A percentile compares a stretch with the other conserved stretches of the same genome.
phyloP scores from a whole-genome alignment of 1,140 invertebrate species.

The Neodiprion lecontei region DNA sequence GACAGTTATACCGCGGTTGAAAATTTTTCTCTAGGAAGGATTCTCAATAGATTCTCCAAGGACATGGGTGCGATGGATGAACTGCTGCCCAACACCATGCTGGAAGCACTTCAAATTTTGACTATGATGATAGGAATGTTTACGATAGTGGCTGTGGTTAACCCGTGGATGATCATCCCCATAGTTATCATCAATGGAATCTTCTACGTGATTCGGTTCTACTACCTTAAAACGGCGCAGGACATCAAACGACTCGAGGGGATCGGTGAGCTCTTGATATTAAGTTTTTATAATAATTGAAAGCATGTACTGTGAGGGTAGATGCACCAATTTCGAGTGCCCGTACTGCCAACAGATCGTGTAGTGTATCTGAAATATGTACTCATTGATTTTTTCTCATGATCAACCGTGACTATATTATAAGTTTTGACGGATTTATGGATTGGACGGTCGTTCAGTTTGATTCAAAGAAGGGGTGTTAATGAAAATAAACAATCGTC shows the following conservation, averaged over 20 bases:
- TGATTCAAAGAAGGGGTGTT: neutral
- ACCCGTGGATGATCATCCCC: conserved; percentile 66
- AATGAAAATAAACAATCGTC: neutral
- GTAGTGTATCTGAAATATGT: too few species aligned
- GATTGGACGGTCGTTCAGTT: neutral
- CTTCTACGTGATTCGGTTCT: conserved; percentile 63
- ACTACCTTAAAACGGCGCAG: conserved; percentile 71
- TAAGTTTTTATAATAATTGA: neutral
- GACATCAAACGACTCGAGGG: conserved; percentile 67
- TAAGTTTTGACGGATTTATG: neutral
- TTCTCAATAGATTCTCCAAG: conserved; percentile 83
- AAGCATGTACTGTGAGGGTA: neutral
- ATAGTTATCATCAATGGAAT: conserved; percentile 62
- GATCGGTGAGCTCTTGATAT: conserved; percentile 48
- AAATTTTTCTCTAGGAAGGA: conserved; percentile 59
- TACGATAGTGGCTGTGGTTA: conserved; percentile 62
- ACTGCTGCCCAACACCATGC: conserved; percentile 72
- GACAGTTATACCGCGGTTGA: too few species aligned
- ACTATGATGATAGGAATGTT: conserved; percentile 60
- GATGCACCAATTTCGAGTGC: too few species aligned
- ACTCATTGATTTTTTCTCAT: too few species aligned
- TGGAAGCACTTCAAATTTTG: conserved; percentile 68
- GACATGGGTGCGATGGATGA: conserved; percentile 87
- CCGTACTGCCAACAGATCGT: too few species aligned
- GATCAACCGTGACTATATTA: neutral